Conservation (phyloP, 2,113 vertebrate genomes). For the Mormyrus iriodes region DNA sequence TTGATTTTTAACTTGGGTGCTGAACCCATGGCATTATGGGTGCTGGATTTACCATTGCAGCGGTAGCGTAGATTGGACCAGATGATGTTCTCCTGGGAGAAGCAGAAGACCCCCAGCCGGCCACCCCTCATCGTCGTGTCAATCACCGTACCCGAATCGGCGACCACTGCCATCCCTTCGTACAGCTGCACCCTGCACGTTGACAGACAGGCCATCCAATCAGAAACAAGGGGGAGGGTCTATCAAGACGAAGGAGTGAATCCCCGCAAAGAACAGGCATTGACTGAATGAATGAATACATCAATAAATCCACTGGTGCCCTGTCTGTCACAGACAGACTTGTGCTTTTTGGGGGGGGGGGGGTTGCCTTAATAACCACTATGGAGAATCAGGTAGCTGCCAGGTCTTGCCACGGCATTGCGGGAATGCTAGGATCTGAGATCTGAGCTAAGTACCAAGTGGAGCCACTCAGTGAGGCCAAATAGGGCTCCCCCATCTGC, state of each 20-base stretch:
- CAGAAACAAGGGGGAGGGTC: not conserved
- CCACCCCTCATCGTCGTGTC: conserved; percentile 82
- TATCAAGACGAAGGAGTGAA: too few species aligned
- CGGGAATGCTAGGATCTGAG: not conserved
- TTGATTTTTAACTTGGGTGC: not conserved
- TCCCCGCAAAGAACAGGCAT: not conserved
- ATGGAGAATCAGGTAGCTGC: not conserved
- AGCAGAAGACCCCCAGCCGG: conserved; percentile 81
- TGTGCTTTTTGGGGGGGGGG: not conserved
- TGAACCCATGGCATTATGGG: not conserved
- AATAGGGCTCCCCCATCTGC: not conserved
- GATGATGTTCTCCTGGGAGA: conserved; percentile 87
- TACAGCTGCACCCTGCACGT: conserved; percentile 68
- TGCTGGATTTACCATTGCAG: conserved; percentile 69
- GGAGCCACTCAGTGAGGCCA: not conserved
- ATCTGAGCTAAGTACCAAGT: not conserved
- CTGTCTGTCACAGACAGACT: not conserved
- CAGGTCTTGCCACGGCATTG: not conserved
- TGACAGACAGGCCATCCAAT: not conserved
- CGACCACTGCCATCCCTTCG: conserved; percentile 75
- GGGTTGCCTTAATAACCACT: not conserved
- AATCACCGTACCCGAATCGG: conserved; percentile 79
- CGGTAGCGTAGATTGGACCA: conserved; percentile 85
- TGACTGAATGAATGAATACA: not conserved
- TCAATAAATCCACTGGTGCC: not conserved